phyloP scores from a whole-genome alignment of 2,797 vertebrate genomes.

The Pelodytes ibericus region DNA sequence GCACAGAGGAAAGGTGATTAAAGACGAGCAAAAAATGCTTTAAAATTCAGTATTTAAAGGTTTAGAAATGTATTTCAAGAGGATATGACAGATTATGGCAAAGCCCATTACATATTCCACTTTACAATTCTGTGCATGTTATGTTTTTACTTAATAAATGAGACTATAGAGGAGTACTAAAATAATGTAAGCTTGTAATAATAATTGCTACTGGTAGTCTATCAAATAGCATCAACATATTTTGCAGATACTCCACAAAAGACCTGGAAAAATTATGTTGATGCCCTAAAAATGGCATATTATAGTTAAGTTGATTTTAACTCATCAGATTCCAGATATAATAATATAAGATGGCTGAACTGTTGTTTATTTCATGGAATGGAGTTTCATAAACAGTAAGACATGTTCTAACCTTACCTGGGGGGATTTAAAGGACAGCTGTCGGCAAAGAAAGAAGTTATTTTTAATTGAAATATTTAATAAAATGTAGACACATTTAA shows the following conservation, averaged over 20 bases:
- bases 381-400: no score
- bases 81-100: not conserved
- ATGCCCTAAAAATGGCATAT: no score
- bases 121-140: not conserved
- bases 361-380: no score
- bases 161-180: not conserved
- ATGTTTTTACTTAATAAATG: slow-evolving; percentile 4
- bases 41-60: slow-evolving; percentile 23
- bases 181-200: not conserved
- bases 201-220: not conserved
- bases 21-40: slow-evolving; percentile 61
- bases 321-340: no score
- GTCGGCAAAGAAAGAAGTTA: no score
- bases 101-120: not conserved
- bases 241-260: not conserved
- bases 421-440: no score
- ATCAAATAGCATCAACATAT: not conserved
- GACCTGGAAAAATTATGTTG: not conserved
- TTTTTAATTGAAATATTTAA: no score
- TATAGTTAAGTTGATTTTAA: no score
- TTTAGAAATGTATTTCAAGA: not conserved
- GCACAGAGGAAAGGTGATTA: slow-evolving; percentile 55
- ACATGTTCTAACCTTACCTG: no score
- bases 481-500: no score
- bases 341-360: no score